These are phyloP conservation scores for Halcyon leucocephala DNA, from an alignment of 2,797 vertebrate genomes.

Conservation along the genomic window DNA sequence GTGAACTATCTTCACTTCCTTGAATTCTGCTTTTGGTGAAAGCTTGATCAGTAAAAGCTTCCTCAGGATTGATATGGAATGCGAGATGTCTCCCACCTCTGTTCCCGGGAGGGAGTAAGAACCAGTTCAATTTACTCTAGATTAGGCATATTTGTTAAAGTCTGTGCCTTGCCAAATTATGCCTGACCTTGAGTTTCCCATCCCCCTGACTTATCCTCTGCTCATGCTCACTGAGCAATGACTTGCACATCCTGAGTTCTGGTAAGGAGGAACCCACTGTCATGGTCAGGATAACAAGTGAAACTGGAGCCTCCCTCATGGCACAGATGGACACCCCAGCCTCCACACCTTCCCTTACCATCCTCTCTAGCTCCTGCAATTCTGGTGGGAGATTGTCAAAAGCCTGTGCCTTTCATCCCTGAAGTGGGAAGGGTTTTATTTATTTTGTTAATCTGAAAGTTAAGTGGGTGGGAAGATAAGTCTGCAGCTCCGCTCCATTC, in stretches of 20 bases:
- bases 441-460: slow-evolving; percentile 53
- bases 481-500: background rate
- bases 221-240: background rate
- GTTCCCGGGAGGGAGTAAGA: background rate
- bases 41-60: background rate
- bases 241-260: background rate
- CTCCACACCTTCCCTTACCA: background rate
- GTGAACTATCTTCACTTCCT: background rate
- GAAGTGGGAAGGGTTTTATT: slow-evolving; percentile 43
- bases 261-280: background rate
- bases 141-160: background rate
- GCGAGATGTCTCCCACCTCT: background rate
- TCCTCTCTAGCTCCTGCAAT: background rate
- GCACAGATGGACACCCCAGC: background rate
- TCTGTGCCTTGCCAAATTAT: background rate
- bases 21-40: background rate
- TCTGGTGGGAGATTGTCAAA: background rate
- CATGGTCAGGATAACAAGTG: accelerated
- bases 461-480: slow-evolving; percentile 53
- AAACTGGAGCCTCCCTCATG: background rate
- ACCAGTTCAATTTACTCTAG: background rate
- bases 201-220: background rate
- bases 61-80: background rate
- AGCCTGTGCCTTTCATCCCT: slow-evolving; percentile 17
- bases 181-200: background rate